Evolutionary conservation across 2,888 invertebrate genomes (phyloP), one percentile per base, ranked within the genome.

Genomic region (Petrolisthes manimaculis): DNA sequence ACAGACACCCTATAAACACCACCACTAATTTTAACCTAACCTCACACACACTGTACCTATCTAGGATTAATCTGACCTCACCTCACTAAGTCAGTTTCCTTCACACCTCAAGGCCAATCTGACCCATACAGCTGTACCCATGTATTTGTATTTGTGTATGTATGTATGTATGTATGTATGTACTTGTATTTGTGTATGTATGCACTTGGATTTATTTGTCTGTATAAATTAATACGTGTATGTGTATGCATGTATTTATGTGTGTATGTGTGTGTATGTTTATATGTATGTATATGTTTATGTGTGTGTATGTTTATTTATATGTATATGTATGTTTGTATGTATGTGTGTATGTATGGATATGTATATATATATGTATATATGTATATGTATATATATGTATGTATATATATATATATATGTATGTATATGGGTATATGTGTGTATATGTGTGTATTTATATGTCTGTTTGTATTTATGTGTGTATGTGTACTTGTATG

Each of bases 231-330:
- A 67, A n/a, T 83, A 21, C 67, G n/a, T 84, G n/a, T 77, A 54
- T 84, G 37, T 75, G 37, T 84, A 54, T 67, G 54, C 54, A 53
- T 86, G 55, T 86, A 80, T 86, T 61, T 86, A 61, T 86, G 78
- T 84, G 54, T 54, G 54, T 84, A 55, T 77, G 54, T 75, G 54
- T 78, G 75, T 85, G 75, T 56, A 21, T 75, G 54, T 85, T 21
- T 85, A 55, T 78, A 55, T 78, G 75, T 78, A 55, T 78, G 75
- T 78, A 21, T 77, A 54, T 78, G 75, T 56, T 55, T 78, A 78
- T 78, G 54, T 85, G 21, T 75, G 51, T 61, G 75, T 78, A 78
- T 85, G 75, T 85, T 55, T 85, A 78, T 78, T 24, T 78, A 56
- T 78, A 78, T 78, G 54, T 78, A 78, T 75, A 21, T 78, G 54